These are phyloP conservation scores for Hoplostethus mediterraneus DNA, from an alignment of 2,797 vertebrate species.

Conservation along the genomic window DNA sequence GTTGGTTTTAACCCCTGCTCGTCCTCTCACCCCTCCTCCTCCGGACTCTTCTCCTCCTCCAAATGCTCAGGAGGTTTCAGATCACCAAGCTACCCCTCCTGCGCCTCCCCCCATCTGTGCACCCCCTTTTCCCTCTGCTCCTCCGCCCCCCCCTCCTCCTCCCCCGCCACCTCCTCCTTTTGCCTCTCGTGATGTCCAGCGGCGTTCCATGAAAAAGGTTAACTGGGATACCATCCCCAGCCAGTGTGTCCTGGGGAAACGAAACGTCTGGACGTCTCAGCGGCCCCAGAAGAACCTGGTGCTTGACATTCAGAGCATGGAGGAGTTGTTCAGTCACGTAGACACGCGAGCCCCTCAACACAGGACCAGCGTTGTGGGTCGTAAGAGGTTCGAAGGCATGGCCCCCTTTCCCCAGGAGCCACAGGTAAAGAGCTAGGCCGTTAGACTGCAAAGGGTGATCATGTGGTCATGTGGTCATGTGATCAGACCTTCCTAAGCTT, in stretches of 20 bases:
- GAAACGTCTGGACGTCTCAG: constrained; percentile 85
- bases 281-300: constrained; percentile 75
- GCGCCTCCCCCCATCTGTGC: neutral
- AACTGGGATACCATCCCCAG: constrained; percentile 89
- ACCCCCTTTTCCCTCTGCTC: neutral
- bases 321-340: constrained; percentile 86
- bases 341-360: constrained; percentile 64
- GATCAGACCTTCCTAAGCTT: neutral
- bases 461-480: too few relatives aligned
- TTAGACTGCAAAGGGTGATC: neutral
- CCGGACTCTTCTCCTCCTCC: constrained; percentile 11
- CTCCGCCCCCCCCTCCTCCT: constrained; percentile 30
- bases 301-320: constrained; percentile 85
- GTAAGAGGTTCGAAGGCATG: constrained; percentile 59
- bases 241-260: constrained; percentile 82
- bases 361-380: constrained; percentile 30
- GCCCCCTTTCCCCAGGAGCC: constrained; percentile 50
- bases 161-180: constrained; percentile 32
- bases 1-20: constrained; percentile 52
- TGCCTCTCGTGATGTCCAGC: constrained; percentile 57
- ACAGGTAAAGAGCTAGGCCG: constrained; percentile 60
- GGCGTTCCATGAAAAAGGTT: constrained; percentile 86
- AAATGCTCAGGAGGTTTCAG: constrained; percentile 16
- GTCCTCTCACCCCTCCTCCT: constrained; percentile 24
- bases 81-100: neutral